These are phyloP conservation scores for Salvelinus alpinus DNA, from an alignment of 2,113 vertebrate species.

Conservation along the genomic window DNA sequence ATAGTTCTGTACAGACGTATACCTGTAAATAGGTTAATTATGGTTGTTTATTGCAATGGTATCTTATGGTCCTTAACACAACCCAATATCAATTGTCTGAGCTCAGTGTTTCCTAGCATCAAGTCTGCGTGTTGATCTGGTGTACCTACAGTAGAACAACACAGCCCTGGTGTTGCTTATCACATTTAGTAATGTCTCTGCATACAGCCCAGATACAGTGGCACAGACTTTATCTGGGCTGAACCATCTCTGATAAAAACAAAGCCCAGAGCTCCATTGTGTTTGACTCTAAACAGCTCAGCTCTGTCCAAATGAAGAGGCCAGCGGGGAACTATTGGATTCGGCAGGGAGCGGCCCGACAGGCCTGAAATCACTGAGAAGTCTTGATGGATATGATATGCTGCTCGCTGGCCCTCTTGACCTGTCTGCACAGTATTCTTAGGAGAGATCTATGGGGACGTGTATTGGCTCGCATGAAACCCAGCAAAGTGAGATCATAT, in stretches of 20 bases:
- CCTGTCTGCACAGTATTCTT: slow-evolving; percentile 10
- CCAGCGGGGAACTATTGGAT: neutral
- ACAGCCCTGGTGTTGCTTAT: neutral
- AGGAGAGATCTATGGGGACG: neutral
- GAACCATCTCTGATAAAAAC: neutral
- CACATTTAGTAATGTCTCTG: neutral
- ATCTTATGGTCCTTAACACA: too few species aligned
- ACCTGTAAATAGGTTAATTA: neutral
- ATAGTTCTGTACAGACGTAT: too few species aligned
- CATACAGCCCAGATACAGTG: slow-evolving; percentile 2
- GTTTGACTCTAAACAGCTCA: neutral
- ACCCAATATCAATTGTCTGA: too few species aligned
- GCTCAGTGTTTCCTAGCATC: too few species aligned
- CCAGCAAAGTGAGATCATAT: slow-evolving; percentile 35
- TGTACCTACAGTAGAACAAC: neutral
- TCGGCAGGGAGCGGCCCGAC: neutral
- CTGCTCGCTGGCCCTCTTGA: neutral
- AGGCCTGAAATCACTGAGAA: neutral
- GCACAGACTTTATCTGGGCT: neutral
- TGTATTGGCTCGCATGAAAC: slow-evolving; percentile 42
- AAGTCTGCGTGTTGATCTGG: too few species aligned
- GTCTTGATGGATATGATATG: neutral
- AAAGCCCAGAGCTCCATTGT: neutral
- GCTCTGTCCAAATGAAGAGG: neutral
- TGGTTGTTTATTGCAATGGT: neutral